These are phyloP conservation scores for Dufourea novaeangliae DNA, from an alignment of 1,140 invertebrate genomes.

Conservation along the genomic window DNA sequence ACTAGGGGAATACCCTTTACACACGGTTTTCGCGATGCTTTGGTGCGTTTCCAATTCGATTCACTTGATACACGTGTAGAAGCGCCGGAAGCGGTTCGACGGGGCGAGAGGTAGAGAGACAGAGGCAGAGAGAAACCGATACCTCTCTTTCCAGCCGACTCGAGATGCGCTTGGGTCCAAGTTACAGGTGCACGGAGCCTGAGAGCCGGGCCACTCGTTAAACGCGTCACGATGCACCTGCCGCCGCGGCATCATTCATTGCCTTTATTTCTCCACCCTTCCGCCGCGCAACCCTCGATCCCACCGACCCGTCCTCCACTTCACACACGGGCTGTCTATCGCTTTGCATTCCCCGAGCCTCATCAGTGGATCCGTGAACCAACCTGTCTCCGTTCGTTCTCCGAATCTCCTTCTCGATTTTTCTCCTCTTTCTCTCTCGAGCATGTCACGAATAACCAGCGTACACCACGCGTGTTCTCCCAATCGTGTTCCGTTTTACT, in stretches of 20 bases:
- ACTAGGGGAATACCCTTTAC: too few species aligned
- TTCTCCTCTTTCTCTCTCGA: not conserved
- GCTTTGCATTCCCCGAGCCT: conserved; percentile 1
- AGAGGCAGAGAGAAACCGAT: conserved; percentile 14
- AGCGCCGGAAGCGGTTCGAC: not conserved
- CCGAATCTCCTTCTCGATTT: conserved; percentile 1
- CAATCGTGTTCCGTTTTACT: too few species aligned
- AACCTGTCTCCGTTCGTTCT: conserved; percentile 15
- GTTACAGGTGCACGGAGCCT: conserved; percentile 70
- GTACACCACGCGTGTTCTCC: too few species aligned
- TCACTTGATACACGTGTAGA: too few species aligned
- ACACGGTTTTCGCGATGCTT: too few species aligned
- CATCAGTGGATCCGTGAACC: not conserved
- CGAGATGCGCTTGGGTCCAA: conserved; percentile 52
- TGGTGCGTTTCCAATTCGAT: too few species aligned
- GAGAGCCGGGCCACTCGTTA: conserved; percentile 71
- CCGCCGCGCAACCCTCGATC: conserved; percentile 17
- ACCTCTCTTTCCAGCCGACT: conserved; percentile 47
- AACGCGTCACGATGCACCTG: conserved; percentile 69
- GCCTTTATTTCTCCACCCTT: conserved; percentile 63
- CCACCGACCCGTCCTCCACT: not conserved
- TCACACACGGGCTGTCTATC: not conserved
- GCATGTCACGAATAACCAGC: too few species aligned
- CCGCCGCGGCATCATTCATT: conserved; percentile 72
- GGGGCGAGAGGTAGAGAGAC: conserved; percentile 16